Evolutionary conservation across 2,797 vertebrate species (phyloP), one percentile per base, ranked within the genome.

Genomic region (Cossypha heuglini): DNA sequence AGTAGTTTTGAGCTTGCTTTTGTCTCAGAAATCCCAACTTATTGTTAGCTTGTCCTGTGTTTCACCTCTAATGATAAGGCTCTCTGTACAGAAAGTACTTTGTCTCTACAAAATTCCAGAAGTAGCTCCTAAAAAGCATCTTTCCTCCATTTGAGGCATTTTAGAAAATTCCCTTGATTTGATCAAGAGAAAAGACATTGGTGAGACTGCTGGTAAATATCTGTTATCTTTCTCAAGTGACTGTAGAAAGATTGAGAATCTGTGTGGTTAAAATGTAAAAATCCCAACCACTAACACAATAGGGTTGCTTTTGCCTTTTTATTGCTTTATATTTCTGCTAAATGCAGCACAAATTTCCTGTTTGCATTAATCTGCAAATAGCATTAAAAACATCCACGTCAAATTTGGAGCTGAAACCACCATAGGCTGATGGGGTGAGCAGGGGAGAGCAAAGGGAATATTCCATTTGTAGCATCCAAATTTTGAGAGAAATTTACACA

Each of bases 41-140:
- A 13, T 75, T 88, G 89, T 89, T 75, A 85, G 20, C 13, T 37
- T 87, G 94, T 92, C 77, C 61, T 88, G n/a, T 75, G 78, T 80
- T 86, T 85, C 42, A 80, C 68, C 61, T 72, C 45, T 66, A 48
- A 73, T 69, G 71, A 19, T 82, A 69, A 94, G 19, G 12, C 18
- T 16, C 21, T 63, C 25, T 40, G 43, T 73, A 37, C 63, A 79
- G 71, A 58, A 85, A 79, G 46, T 49, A 16, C 11, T 91, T 92
- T 72, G 40, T 89, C n/a, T 66, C 71, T 33, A 3, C 40, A 49
- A 33, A 67, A 52, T 84, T 90, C 57, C 45, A 73, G 73, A 91
- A 66, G 22, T 14, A 21, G n/a, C 16, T 66, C 38, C 2, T 2
- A 48, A 43, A 68, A 86, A 54, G 10, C 16, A 17, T 68, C 18